Evolutionary conservation across 2,888 invertebrate species (phyloP).

Genomic region (Anagyrus pseudococci): DNA sequence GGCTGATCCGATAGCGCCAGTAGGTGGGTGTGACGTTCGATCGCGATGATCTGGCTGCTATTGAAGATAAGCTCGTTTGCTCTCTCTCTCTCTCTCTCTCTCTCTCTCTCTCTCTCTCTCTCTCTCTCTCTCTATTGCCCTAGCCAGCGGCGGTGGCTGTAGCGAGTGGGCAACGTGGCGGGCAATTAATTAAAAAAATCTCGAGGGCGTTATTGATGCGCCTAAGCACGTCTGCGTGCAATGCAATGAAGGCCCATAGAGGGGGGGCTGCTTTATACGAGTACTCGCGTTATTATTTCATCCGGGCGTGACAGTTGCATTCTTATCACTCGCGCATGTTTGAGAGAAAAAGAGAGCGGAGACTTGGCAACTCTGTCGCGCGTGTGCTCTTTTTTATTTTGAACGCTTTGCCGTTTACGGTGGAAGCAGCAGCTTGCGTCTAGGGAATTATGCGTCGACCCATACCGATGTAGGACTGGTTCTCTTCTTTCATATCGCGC

Average conservation of each 20-base stretch:
- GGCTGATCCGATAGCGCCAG: too few relatives aligned
- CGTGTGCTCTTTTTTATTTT: too few relatives aligned
- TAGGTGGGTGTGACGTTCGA: too few relatives aligned
- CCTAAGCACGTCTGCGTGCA: slow-evolving; percentile 44
- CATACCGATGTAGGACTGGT: too few relatives aligned
- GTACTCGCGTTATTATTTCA: slow-evolving; percentile 2
- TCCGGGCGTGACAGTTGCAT: slow-evolving; percentile 11
- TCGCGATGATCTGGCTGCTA: too few relatives aligned
- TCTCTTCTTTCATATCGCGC: too few relatives aligned
- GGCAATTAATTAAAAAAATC: slow-evolving; percentile 64
- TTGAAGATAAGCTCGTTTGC: slow-evolving; percentile 22
- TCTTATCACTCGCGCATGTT: not conserved
- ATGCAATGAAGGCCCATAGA: slow-evolving; percentile 17
- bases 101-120: slow-evolving; percentile 5
- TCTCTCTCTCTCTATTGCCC: slow-evolving; percentile 36
- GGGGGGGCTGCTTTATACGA: slow-evolving; percentile 14
- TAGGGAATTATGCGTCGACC: too few relatives aligned
- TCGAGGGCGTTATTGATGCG: slow-evolving; percentile 53
- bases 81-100: slow-evolving; percentile 17
- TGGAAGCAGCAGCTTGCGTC: too few relatives aligned
- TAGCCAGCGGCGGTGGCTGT: slow-evolving; percentile 39
- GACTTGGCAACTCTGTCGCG: too few relatives aligned
- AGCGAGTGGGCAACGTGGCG: slow-evolving; percentile 50
- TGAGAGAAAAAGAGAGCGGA: not conserved
- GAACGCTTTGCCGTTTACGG: too few relatives aligned